Percentiles rank a stretch among this genome's conserved stretches.
phyloP scores from a whole-genome alignment of 2,888 invertebrate genomes.

The Hedychridium roseum region DNA sequence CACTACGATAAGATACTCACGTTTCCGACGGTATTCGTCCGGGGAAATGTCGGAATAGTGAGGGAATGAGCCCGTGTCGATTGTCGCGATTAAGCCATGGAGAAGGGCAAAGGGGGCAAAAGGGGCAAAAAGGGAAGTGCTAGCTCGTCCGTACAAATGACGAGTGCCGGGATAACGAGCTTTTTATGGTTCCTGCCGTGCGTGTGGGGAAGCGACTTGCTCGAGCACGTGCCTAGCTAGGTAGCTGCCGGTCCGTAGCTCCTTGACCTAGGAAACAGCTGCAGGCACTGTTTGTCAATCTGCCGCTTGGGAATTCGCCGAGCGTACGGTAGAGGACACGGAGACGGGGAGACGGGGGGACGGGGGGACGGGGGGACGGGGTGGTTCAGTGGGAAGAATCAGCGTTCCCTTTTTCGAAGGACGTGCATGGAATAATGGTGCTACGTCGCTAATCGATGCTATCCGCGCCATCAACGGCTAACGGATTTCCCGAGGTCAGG shows the following conservation, averaged over 20 bases:
- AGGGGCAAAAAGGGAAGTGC: too few relatives aligned
- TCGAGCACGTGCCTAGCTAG: slow-evolving; percentile 35
- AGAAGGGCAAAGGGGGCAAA: too few relatives aligned
- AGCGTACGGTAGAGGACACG: slow-evolving; percentile 9
- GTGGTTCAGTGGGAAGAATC: background rate
- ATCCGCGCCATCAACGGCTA: slow-evolving; percentile 1
- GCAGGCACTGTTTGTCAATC: slow-evolving; percentile 40
- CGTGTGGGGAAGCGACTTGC: slow-evolving; percentile 41
- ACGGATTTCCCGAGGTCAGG: background rate
- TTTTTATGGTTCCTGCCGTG: slow-evolving; percentile 34
- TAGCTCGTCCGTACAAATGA: slow-evolving; percentile 14
- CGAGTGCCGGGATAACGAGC: slow-evolving; percentile 45
- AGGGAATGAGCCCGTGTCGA: too few relatives aligned
- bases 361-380: background rate
- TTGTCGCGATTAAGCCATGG: slow-evolving; percentile 1
- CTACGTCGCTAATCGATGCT: slow-evolving; percentile 1
- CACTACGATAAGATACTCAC: too few relatives aligned
- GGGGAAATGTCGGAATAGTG: background rate
- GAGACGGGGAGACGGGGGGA: background rate
- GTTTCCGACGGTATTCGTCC: background rate
- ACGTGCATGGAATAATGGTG: background rate
- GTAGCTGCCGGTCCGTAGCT: slow-evolving; percentile 29
- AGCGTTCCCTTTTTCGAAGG: background rate
- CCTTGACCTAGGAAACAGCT: slow-evolving; percentile 45
- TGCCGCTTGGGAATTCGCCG: slow-evolving; percentile 7